phyloP scores from a whole-genome alignment of 2,113 vertebrate genomes.

The Elanus axillaris region DNA sequence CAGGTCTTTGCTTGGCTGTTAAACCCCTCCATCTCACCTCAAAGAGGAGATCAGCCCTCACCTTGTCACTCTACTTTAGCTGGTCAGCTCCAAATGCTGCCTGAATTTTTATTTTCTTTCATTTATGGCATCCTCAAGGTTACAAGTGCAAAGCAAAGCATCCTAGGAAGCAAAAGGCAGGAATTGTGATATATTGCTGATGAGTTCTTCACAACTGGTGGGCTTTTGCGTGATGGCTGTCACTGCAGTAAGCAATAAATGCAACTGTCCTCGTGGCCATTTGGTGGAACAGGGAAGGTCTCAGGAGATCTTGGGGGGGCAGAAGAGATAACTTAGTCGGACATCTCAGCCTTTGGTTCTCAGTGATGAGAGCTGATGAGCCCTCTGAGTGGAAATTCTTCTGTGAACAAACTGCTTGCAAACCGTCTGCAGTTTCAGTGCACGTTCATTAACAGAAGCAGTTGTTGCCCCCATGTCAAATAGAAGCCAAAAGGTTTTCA shows the following conservation, averaged over 20 bases:
- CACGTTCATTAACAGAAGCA: not conserved
- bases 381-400: not conserved
- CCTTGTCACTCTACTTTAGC: not conserved
- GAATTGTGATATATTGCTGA: rapidly evolving
- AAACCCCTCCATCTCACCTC: not conserved
- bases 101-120: not conserved
- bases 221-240: not conserved
- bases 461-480: not conserved
- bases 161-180: not conserved
- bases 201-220: not conserved
- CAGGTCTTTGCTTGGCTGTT: not conserved
- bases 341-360: not conserved
- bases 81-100: not conserved
- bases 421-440: too few relatives aligned
- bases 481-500: not conserved
- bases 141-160: not conserved
- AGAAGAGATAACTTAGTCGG: not conserved
- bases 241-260: not conserved
- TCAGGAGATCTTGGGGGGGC: not conserved
- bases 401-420: not conserved
- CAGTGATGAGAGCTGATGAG: not conserved
- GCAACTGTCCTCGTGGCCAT: rapidly evolving
- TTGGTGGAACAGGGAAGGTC: not conserved
- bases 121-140: not conserved
- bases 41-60: not conserved